These are phyloP conservation scores for Propithecus deckenii DNA, from an alignment of 2,797 vertebrate genomes.

Conservation along the genomic window DNA sequence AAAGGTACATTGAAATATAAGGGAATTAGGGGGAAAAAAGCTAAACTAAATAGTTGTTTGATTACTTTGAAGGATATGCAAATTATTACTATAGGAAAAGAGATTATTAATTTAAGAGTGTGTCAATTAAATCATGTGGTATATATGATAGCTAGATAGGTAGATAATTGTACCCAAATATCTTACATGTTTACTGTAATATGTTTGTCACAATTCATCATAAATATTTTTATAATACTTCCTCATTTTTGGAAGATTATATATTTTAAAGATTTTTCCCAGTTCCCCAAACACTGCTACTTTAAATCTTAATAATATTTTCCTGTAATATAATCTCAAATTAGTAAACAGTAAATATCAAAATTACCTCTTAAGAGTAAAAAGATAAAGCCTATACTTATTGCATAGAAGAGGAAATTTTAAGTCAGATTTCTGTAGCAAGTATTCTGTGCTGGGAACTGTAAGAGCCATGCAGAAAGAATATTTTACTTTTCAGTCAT, in stretches of 20 bases:
- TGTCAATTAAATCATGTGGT: neutral
- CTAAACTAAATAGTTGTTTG: neutral
- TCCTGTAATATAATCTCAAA: neutral
- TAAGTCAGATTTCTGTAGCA: neutral
- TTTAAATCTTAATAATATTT: conserved; percentile 17
- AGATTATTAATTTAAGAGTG: neutral
- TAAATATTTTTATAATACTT: neutral
- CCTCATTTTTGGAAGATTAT: neutral
- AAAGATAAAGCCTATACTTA: neutral
- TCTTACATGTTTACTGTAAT: neutral
- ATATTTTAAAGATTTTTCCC: neutral
- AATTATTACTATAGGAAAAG: neutral
- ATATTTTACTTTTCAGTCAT: conserved; percentile 55
- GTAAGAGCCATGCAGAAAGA: neutral
- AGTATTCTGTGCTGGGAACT: neutral
- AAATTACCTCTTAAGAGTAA: neutral
- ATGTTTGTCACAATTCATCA: neutral
- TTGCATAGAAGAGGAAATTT: neutral
- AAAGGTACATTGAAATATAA: neutral
- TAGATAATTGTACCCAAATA: neutral
- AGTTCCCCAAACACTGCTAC: neutral
- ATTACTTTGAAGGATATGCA: neutral
- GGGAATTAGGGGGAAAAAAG: neutral
- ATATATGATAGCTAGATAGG: neutral
- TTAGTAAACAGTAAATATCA: neutral